Conservation (phyloP, 2,888 invertebrate genomes). For the Drosophila quasianomalipes region DNA sequence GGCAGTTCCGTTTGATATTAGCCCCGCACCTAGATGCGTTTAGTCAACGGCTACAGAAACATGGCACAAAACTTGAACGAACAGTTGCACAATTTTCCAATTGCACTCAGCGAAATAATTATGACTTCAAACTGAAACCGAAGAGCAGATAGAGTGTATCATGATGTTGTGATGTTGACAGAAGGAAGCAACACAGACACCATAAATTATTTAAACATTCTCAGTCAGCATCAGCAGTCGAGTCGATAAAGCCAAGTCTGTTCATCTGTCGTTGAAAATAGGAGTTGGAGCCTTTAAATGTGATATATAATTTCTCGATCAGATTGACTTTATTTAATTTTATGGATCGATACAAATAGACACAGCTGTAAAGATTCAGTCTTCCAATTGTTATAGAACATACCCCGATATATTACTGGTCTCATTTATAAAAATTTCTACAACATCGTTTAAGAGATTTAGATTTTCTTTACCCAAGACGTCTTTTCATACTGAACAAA, state of each 20-base stretch:
- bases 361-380: not conserved
- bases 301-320: not conserved
- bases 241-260: too few relatives aligned
- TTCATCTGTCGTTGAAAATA: not conserved
- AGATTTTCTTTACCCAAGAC: not conserved
- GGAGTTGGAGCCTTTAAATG: not conserved
- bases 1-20: conserved; percentile 80
- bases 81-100: conserved; percentile 35
- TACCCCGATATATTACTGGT: not conserved
- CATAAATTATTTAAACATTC: not conserved
- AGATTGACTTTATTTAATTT: rapidly evolving
- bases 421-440: not conserved
- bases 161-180: not conserved
- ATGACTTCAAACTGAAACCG: not conserved
- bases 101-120: conserved; percentile 5
- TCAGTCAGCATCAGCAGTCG: not conserved
- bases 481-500: not conserved
- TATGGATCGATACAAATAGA: too few relatives aligned
- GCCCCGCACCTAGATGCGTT: conserved; percentile 75
- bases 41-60: conserved; percentile 69
- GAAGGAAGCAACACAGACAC: not conserved
- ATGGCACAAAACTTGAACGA: conserved; percentile 58
- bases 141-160: not conserved
- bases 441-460: too few relatives aligned
- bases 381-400: not conserved